Evolutionary conservation across 1,140 invertebrate genomes (phyloP), one percentile per base, ranked within the genome.

Genomic region (Physella acuta): DNA sequence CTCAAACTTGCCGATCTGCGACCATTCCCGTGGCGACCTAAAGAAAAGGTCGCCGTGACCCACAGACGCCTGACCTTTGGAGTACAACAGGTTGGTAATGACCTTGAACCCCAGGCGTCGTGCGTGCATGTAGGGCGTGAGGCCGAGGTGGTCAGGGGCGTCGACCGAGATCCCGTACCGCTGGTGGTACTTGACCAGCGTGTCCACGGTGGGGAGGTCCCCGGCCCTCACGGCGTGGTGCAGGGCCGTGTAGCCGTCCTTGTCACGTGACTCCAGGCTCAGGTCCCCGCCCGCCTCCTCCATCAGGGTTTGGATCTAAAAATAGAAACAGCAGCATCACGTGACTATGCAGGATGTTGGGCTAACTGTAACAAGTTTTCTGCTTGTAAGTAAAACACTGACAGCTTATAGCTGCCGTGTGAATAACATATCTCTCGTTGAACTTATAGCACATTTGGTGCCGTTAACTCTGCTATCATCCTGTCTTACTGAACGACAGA

Each of bases 121-220:
- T 5, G 81, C 80, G 52, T 80, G 78, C 2, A 81, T 53, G 53
- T 80, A 82, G 0, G 81, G 80, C 0, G 80, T 81, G 4, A 81
- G 65, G 17, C 81, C 81, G 16, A 78, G 63, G 31, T 74, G 73
- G 60, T 82, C 80, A 0, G 73, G 56, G 39, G 79, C 72, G 56
- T 82, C 81, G 24, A 82, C 78, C 14, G 75, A 71, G 24, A 79
- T 60, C 0, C 76, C 71, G 58, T 75, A 81, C 39, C 75, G 75
- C 28, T 63, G 71, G 60, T 78, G 76, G 30, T 74, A 75, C 33
- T 71, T 55, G 1, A 78, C 72, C 16, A 82, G 56, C 14, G 71
- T 39, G 8, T 63, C 55, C 0, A 80, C 80, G 20, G 77, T 65
- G 5, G 68, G 59, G 16, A 71, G 58, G 49, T 75, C 60, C 0